Percentiles rank a stretch among this genome's conserved stretches.
These are phyloP conservation scores for Caenorhabditis afra DNA, from an alignment of 2,888 invertebrate genomes.

Conservation along the genomic window DNA sequence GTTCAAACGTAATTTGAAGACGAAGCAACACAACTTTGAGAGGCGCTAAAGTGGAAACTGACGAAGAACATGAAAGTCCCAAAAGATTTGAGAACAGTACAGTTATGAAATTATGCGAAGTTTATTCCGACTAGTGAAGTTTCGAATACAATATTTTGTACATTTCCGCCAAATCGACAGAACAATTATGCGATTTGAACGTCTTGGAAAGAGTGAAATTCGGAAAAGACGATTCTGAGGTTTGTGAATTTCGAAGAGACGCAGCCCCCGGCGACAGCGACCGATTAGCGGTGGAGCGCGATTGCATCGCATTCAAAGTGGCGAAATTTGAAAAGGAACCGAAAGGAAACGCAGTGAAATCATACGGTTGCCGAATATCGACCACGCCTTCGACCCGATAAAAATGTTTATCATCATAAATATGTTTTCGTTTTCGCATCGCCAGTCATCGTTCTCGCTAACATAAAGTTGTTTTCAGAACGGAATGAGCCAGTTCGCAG, in stretches of 20 bases:
- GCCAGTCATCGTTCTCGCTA: not conserved
- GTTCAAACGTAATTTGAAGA: not conserved
- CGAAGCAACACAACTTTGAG: not conserved
- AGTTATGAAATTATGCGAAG: too few species aligned
- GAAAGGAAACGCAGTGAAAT: constrained; percentile 1
- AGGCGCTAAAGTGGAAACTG: too few species aligned
- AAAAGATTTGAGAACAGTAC: too few species aligned
- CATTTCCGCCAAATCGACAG: too few species aligned
- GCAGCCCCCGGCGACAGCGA: constrained; percentile 21
- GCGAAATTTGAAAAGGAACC: not conserved
- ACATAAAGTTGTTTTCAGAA: not conserved
- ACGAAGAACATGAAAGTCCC: too few species aligned
- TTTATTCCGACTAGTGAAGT: too few species aligned
- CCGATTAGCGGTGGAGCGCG: constrained; percentile 37
- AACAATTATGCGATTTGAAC: constrained; percentile 46
- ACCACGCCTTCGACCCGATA: not conserved
- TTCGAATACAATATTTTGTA: too few species aligned
- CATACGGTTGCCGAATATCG: not conserved
- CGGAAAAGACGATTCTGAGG: not conserved
- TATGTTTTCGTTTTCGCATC: not conserved
- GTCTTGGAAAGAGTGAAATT: constrained; percentile 27
- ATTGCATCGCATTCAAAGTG: not conserved
- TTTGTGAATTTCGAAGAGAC: constrained; percentile 5
- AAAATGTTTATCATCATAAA: too few species aligned
- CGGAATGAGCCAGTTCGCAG: constrained; percentile 39